Evolutionary conservation across 2,888 invertebrate species (phyloP).

Genomic region (Neria commutata): DNA sequence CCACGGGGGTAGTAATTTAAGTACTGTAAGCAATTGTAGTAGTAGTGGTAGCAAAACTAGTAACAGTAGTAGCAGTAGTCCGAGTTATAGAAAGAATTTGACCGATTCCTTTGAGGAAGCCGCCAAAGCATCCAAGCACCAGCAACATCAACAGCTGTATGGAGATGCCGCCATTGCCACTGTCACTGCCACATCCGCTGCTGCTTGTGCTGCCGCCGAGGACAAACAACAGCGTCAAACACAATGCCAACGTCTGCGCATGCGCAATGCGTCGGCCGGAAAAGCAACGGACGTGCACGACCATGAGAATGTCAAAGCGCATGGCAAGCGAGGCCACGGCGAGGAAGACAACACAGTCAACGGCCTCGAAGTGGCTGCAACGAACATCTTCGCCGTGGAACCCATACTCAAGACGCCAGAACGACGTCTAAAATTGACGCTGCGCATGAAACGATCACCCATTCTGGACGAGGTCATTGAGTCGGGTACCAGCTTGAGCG

Average conservation of each 20-base stretch:
- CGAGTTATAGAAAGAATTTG: slow-evolving; percentile 57
- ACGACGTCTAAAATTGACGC: slow-evolving; percentile 73
- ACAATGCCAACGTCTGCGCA: neutral
- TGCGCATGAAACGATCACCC: slow-evolving; percentile 87
- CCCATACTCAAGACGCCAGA: slow-evolving; percentile 60
- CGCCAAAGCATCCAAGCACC: slow-evolving; percentile 27
- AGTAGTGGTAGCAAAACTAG: slow-evolving; percentile 34
- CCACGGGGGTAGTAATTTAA: slow-evolving; percentile 22
- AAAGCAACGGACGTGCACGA: slow-evolving; percentile 26
- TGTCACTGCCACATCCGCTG: slow-evolving; percentile 11
- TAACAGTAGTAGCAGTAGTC: slow-evolving; percentile 37
- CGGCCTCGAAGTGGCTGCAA: slow-evolving; percentile 2
- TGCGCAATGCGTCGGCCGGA: too few relatives aligned
- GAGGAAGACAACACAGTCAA: slow-evolving; percentile 28
- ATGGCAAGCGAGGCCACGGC: slow-evolving; percentile 37
- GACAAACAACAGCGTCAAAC: neutral
- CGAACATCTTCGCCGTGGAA: slow-evolving; percentile 40
- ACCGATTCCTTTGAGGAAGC: slow-evolving; percentile 53
- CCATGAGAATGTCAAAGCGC: slow-evolving; percentile 23
- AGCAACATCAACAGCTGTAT: slow-evolving; percentile 31
- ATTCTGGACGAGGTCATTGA: slow-evolving; percentile 84
- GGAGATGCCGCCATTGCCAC: slow-evolving; percentile 14
- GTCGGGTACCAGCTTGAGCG: slow-evolving; percentile 74
- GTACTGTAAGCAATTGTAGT: slow-evolving; percentile 33
- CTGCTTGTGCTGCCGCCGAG: slow-evolving; percentile 27